Base-by-base conservation (phyloP, 2,113 vertebrate genomes). In the Thomomys bottae region DNA sequence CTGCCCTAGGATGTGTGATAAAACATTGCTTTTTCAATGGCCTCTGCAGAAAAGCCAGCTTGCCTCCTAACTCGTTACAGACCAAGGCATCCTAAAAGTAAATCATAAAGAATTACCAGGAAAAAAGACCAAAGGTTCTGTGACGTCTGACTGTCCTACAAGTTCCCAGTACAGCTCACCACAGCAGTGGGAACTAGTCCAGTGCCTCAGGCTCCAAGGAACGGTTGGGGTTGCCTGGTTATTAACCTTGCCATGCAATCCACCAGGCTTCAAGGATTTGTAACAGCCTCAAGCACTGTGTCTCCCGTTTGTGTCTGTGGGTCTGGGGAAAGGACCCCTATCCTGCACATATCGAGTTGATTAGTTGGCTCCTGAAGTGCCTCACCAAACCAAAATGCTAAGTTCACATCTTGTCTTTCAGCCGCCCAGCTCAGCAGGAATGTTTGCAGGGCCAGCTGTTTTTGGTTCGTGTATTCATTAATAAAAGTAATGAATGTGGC, bases 401-500 rank as follows among this genome's bases (percentile, higher is more conserved):
- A 88, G 67, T 85, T 72, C 49, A 71, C 4, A 3, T 18, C 81
- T 87, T 87, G n/a, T 90, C 89, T 87, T 66, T 26, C 64, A 64
- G 78, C 34, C 30, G 20, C 75, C 85, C 71, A 49, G 83, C 76
- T 90, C 88, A n/a, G 90, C 95, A 92, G 91, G 84, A 80, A 57
- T 8, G 83, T 45, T 49, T 76, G 73, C 92, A 78, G n/a, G 71
- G 63, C 90, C 94, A 91, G 96, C 94, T 94, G 93, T 88, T 95
- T 54, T 92, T 59, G 32, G 87, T 68, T 89, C 94, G 36, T n/a
- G 90, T 85, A 24, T 88, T 96, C 94, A 92, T 96, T 94, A 95
- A 91, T 96, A 96, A 94, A 94, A 91, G 94, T 83, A 38, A 90
- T 84, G 91, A 95, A 88, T 70, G 94, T 79, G 45, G 80, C 75